Evolutionary conservation across 2,113 vertebrate genomes (phyloP).

Genomic region (Nerophis lumbriciformis): DNA sequence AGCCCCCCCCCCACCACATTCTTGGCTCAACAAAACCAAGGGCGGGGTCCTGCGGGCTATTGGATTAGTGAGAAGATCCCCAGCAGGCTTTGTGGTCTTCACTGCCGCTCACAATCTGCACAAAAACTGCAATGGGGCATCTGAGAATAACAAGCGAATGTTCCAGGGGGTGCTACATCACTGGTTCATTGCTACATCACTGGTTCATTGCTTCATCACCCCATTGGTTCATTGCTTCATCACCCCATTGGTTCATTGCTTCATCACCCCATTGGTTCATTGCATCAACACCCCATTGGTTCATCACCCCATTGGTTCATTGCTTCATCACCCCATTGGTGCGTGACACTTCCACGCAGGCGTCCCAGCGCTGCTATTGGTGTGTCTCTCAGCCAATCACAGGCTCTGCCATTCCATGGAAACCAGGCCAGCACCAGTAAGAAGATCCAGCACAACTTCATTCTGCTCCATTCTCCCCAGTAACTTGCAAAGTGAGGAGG

Average conservation of each 20-base stretch:
- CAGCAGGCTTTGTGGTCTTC: slow-evolving; percentile 34
- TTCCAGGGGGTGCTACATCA: slow-evolving; percentile 38
- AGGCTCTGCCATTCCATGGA: slow-evolving; percentile 55
- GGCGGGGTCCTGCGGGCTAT: slow-evolving; percentile 37
- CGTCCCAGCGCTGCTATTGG: slow-evolving; percentile 50
- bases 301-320: no score
- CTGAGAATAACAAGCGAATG: slow-evolving; percentile 47
- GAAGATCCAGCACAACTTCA: slow-evolving; percentile 37
- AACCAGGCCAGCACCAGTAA: slow-evolving; percentile 58
- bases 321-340: slow-evolving; percentile 47
- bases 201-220: slow-evolving; percentile 23
- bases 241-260: no score
- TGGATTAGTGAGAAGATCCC: slow-evolving; percentile 44
- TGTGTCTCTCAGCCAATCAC: slow-evolving; percentile 53
- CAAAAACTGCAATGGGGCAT: slow-evolving; percentile 43
- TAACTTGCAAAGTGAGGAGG: slow-evolving; percentile 15
- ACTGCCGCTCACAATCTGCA: slow-evolving; percentile 56
- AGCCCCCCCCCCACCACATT: slow-evolving; percentile 9
- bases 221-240: slow-evolving; percentile 37
- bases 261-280: no score
- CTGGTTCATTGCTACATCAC: no score
- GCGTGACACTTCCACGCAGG: slow-evolving; percentile 29
- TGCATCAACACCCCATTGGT: no score
- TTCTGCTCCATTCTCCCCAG: slow-evolving; percentile 37
- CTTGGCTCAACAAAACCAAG: slow-evolving; percentile 26